Evolutionary conservation across 2,888 invertebrate species (phyloP).

Genomic region (Furcula furcula): DNA sequence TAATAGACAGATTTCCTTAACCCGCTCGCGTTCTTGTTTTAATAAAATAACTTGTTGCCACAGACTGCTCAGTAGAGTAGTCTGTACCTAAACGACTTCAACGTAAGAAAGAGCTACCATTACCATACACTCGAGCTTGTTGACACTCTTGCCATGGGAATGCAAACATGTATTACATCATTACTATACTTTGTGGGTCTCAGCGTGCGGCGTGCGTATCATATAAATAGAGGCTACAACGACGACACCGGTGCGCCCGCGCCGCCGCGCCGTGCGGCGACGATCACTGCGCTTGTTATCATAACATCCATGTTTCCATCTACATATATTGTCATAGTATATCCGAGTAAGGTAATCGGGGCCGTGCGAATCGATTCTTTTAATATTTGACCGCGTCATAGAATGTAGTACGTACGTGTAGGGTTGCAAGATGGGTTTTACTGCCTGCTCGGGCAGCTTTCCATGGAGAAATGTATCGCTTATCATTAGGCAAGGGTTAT

Average conservation of each 20-base stretch:
- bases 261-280: constrained; percentile 1
- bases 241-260: no score
- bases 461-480: no score
- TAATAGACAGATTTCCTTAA: not conserved
- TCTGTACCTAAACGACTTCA: constrained; percentile 3
- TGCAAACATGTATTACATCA: constrained; percentile 20
- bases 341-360: constrained; percentile 31
- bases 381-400: constrained; percentile 22
- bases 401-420: constrained; percentile 3
- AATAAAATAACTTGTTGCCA: no score
- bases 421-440: not conserved
- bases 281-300: constrained; percentile 16
- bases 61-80: no score
- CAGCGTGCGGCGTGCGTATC: constrained; percentile 1
- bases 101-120: constrained; percentile 5
- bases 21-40: not conserved
- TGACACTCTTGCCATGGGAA: constrained; percentile 30
- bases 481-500: no score
- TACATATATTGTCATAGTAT: constrained; percentile 23
- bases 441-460: no score
- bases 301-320: constrained; percentile 28
- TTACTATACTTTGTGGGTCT: constrained; percentile 5
- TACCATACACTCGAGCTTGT: constrained; percentile 4
- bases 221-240: constrained; percentile 6
- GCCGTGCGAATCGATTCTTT: constrained; percentile 27